phyloP scores from a whole-genome alignment of 2,113 vertebrate genomes.

The Galbula dea region DNA sequence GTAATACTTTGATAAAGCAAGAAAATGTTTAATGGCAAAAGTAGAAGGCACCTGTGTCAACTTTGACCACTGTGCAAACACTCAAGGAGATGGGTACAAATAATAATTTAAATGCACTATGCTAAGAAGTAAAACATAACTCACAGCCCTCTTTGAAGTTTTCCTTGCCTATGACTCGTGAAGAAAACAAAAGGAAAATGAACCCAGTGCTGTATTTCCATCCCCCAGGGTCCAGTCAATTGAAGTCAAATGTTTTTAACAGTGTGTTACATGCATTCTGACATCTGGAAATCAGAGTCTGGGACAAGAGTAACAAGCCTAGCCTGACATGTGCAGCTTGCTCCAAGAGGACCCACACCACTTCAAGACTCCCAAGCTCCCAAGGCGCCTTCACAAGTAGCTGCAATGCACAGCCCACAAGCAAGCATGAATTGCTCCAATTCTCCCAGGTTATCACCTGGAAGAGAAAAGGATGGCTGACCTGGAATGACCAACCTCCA shows the following conservation, averaged over 20 bases:
- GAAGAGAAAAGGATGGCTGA: neutral
- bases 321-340: neutral
- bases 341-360: accelerated
- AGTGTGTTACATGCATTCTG: neutral
- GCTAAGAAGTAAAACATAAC: neutral
- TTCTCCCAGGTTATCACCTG: neutral
- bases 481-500: neutral
- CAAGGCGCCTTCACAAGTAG: neutral
- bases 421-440: neutral
- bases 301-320: neutral
- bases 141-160: constrained; percentile 3
- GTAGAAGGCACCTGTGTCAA: constrained; percentile 36
- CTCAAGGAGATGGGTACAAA: neutral
- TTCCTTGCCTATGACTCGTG: neutral
- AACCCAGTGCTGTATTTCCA: neutral
- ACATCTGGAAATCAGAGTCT: neutral
- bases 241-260: neutral
- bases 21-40: neutral
- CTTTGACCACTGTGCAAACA: constrained; percentile 3
- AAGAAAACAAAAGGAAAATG: neutral
- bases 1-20: neutral
- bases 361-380: neutral
- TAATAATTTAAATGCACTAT: neutral
- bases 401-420: accelerated
- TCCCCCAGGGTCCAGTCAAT: neutral